Percentiles rank a stretch among this genome's conserved stretches.
Conservation (phyloP, 2,797 vertebrate genomes). For the Pogonophryne albipinna region DNA sequence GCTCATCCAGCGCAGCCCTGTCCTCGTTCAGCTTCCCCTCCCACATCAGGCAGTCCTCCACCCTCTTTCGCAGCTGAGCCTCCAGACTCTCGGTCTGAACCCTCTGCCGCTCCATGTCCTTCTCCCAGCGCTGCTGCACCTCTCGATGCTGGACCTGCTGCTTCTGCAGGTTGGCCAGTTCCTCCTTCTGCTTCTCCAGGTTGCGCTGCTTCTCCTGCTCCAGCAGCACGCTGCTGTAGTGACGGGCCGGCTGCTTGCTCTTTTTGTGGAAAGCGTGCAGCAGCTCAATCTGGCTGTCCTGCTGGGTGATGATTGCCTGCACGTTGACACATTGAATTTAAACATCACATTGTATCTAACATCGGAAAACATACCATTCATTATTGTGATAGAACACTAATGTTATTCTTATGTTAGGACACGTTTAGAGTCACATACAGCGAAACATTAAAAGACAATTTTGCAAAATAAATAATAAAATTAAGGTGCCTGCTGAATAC, state of each 20-base stretch:
- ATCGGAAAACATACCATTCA: not conserved
- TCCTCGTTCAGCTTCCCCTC: slow-evolving; percentile 82
- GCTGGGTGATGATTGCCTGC: slow-evolving; percentile 87
- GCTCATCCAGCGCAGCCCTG: slow-evolving; percentile 81
- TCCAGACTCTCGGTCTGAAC: slow-evolving; percentile 76
- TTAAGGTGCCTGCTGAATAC: not conserved
- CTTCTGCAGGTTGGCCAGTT: slow-evolving; percentile 88
- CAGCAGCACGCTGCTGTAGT: slow-evolving; percentile 86
- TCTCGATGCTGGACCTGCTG: slow-evolving; percentile 88
- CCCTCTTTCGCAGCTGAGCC: slow-evolving; percentile 77
- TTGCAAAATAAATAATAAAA: not conserved
- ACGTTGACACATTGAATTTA: not conserved
- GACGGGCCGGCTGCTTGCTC: slow-evolving; percentile 79
- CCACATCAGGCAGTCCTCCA: slow-evolving; percentile 75
- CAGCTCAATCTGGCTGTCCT: slow-evolving; percentile 90
- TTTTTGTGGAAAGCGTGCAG: slow-evolving; percentile 82
- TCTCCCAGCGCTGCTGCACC: slow-evolving; percentile 92
- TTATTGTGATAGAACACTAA: not conserved
- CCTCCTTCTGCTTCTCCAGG: slow-evolving; percentile 92
- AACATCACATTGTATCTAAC: not conserved
- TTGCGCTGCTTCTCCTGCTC: slow-evolving; percentile 95
- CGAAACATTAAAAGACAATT: not conserved
- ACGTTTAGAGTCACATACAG: not conserved
- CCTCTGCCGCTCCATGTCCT: slow-evolving; percentile 82
- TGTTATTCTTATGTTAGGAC: not conserved